Evolutionary conservation across 2,888 invertebrate species (phyloP).

Genomic region (Tinea semifulvella): DNA sequence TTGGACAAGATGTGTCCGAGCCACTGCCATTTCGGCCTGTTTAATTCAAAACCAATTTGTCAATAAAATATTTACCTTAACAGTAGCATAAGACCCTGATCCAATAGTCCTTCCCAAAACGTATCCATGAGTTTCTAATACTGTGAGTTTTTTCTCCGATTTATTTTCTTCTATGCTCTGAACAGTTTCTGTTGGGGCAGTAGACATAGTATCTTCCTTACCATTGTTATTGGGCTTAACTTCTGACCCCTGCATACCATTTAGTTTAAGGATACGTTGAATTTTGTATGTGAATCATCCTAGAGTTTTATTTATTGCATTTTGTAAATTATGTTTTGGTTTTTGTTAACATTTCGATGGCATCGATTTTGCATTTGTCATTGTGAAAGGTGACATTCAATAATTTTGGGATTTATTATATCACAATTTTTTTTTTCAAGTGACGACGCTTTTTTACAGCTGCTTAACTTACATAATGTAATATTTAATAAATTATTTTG

Average conservation of each 20-base stretch:
- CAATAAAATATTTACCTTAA: too few relatives aligned
- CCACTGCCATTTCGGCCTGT: too few relatives aligned
- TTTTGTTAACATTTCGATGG: background rate
- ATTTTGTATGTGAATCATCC: constrained; percentile 43
- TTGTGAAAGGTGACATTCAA: background rate
- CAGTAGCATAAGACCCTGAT: constrained; percentile 84
- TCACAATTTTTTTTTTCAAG: too few relatives aligned
- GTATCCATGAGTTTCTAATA: constrained; percentile 81
- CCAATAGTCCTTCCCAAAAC: constrained; percentile 79
- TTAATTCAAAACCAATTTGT: too few relatives aligned
- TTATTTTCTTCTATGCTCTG: constrained; percentile 47
- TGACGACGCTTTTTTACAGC: too few relatives aligned
- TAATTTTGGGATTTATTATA: too few relatives aligned
- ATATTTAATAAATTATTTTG: too few relatives aligned
- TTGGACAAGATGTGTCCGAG: too few relatives aligned
- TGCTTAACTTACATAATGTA: too few relatives aligned
- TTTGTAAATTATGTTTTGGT: constrained; percentile 3
- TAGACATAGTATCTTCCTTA: constrained; percentile 57
- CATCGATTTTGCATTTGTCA: too few relatives aligned
- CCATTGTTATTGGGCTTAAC: constrained; percentile 59
- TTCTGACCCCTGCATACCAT: constrained; percentile 63
- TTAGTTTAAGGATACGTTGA: background rate
- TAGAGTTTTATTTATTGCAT: constrained; percentile 23
- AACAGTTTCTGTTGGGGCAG: constrained; percentile 52
- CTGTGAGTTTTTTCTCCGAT: constrained; percentile 64